phyloP scores from a whole-genome alignment of 1,140 invertebrate genomes.

The Myzus persicae region DNA sequence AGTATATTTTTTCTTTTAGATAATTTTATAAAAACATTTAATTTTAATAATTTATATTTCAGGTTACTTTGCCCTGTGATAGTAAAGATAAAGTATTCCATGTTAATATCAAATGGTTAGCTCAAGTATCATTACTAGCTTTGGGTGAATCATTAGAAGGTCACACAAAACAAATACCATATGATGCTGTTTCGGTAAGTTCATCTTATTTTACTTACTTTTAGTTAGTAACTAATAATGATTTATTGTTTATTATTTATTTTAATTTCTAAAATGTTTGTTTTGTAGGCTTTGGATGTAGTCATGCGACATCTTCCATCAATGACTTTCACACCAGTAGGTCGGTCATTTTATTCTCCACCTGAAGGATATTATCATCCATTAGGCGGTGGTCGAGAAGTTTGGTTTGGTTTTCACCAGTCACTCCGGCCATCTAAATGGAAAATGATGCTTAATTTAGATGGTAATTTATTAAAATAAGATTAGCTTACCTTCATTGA shows the following conservation, averaged over 20 bases:
- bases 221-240: not conserved
- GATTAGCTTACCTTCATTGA: not conserved
- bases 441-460: slow-evolving; percentile 99
- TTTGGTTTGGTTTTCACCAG: slow-evolving; percentile 99
- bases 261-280: not conserved
- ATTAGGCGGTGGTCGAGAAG: slow-evolving; percentile 96
- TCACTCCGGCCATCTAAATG: slow-evolving; percentile 98
- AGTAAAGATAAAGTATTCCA: slow-evolving; percentile 97
- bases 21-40: not conserved
- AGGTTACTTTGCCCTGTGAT: slow-evolving; percentile 95
- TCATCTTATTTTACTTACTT: not conserved
- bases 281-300: slow-evolving; percentile 86
- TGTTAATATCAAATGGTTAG: slow-evolving; percentile 98
- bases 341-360: slow-evolving; percentile 97
- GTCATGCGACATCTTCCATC: slow-evolving; percentile 99
- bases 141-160: slow-evolving; percentile 98
- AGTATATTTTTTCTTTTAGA: slow-evolving; percentile 65
- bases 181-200: slow-evolving; percentile 86
- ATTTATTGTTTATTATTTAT: not conserved
- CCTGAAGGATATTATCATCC: slow-evolving; percentile 99
- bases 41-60: slow-evolving; percentile 58
- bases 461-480: slow-evolving; percentile 73
- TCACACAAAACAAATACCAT: slow-evolving; percentile 95
- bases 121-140: slow-evolving; percentile 91
- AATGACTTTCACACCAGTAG: slow-evolving; percentile 99